Conservation (phyloP, 2,113 vertebrate species). For the Tringa solitaria region DNA sequence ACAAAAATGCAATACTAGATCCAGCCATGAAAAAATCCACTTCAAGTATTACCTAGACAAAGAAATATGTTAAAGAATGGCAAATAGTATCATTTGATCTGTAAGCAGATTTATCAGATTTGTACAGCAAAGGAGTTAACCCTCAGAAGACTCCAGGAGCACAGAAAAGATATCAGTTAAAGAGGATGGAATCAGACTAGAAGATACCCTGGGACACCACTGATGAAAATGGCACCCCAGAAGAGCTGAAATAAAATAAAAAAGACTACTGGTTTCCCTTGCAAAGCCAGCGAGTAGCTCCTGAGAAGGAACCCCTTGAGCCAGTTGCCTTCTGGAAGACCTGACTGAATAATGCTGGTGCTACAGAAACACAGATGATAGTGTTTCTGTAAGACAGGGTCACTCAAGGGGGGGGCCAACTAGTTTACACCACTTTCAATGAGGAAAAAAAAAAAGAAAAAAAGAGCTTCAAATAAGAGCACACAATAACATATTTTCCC, state of each 20-base stretch:
- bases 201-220: not conserved
- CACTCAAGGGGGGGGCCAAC: not conserved
- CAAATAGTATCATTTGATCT: not conserved
- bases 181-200: not conserved
- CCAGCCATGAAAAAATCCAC: not conserved
- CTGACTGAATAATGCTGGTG: not conserved
- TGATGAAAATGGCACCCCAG: not conserved
- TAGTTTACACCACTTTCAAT: not conserved
- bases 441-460: not conserved
- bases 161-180: not conserved
- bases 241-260: not conserved
- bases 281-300: not conserved
- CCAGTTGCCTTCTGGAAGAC: not conserved
- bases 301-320: not conserved
- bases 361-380: not conserved
- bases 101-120: not conserved
- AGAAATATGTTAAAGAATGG: not conserved
- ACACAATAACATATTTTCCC: not conserved
- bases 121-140: not conserved
- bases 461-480: not conserved
- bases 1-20: not conserved
- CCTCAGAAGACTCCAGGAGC: not conserved
- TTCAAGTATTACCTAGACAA: not conserved
- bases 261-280: not conserved
- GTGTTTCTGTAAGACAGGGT: not conserved